Evolutionary conservation across 2,113 vertebrate species (phyloP).

Genomic region (Mus musculus): GRCm39 chr11:83838501-83839000

Average conservation of each 20-base stretch:
- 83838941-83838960: too few relatives aligned
- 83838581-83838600: conserved; percentile 28
- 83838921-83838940: too few relatives aligned
- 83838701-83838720: conserved; percentile 9
- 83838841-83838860: too few relatives aligned
- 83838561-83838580: conserved; percentile 47
- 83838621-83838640: neutral
- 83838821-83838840: neutral
- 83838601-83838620: conserved; percentile 24
- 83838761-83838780: neutral
- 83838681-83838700: conserved; percentile 32
- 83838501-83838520: conserved; percentile 43
- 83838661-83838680: conserved; percentile 34
- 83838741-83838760: neutral
- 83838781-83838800: neutral
- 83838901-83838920: too few relatives aligned
- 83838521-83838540: conserved; percentile 23
- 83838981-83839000: too few relatives aligned
- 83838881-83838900: too few relatives aligned
- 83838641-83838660: conserved; percentile 22
- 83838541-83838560: conserved; percentile 5
- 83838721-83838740: conserved; percentile 41
- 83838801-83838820: neutral
- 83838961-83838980: too few relatives aligned
- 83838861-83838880: too few relatives aligned